A percentile compares a stretch with the other conserved stretches of the same genome.
Evolutionary conservation across 1,140 invertebrate species (phyloP).

Genomic region (Glossosoma conforme): DNA sequence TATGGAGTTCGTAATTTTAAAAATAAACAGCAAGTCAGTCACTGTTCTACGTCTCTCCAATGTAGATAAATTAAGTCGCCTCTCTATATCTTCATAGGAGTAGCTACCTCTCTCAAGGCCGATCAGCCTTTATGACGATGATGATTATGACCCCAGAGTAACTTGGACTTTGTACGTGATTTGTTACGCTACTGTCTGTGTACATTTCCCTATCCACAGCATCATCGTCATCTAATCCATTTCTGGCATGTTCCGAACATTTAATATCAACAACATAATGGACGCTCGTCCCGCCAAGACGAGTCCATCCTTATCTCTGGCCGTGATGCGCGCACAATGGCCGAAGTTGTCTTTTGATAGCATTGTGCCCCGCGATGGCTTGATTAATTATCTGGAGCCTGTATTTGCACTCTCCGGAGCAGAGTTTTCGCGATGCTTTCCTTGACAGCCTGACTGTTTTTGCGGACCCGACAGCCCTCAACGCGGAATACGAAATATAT

Average conservation of each 20-base stretch:
- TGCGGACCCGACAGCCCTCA: no score
- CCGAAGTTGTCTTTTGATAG: constrained; percentile 32
- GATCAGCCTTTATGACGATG: no score
- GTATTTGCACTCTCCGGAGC: constrained; percentile 23
- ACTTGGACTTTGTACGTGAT: no score
- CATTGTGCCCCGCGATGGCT: constrained; percentile 27
- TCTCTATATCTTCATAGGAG: no score
- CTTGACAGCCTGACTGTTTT: constrained; percentile 13
- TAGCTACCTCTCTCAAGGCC: no score
- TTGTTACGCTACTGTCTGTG: no score
- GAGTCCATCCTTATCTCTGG: constrained; percentile 30
- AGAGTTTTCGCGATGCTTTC: constrained; percentile 14
- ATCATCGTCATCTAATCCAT: constrained; percentile 5
- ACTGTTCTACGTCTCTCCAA: no score
- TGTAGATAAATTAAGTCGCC: no score
- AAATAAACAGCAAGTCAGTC: no score
- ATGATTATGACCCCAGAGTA: no score
- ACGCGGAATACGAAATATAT: no score
- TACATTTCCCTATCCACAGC: constrained; percentile 1
- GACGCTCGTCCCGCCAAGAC: constrained; percentile 21
- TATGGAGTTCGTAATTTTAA: no score
- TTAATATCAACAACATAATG: constrained; percentile 26
- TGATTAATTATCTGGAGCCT: constrained; percentile 28
- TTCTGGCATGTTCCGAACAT: constrained; percentile 11
- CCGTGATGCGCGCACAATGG: constrained; percentile 27